phyloP scores from a whole-genome alignment of 2,797 vertebrate genomes.

The Monodelphis domestica region DNA sequence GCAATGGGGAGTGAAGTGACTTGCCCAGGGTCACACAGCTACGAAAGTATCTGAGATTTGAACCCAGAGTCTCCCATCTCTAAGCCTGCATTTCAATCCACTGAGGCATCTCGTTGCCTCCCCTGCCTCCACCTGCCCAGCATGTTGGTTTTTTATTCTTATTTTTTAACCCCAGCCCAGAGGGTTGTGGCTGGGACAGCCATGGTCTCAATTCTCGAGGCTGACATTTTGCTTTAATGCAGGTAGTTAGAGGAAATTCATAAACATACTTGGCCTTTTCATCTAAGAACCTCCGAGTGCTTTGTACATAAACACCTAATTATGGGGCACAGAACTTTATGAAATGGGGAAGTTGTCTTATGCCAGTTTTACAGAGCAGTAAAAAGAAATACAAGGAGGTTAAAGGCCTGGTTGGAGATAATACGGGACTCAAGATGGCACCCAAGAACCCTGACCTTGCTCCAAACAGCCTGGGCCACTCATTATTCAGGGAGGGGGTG shows the following conservation, averaged over 20 bases:
- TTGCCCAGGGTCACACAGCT: too few relatives aligned
- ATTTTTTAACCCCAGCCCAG: not conserved
- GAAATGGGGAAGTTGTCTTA: constrained; percentile 9
- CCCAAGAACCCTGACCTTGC: not conserved
- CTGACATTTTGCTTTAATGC: not conserved
- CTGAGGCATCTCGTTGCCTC: too few relatives aligned
- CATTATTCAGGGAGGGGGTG: not conserved
- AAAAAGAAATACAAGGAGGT: not conserved
- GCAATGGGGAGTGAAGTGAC: too few relatives aligned
- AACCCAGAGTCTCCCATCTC: too few relatives aligned
- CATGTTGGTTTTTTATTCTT: not conserved
- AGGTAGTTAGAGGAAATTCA: constrained; percentile 45
- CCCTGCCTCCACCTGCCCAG: too few relatives aligned
- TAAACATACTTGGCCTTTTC: constrained; percentile 4
- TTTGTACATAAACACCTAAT: not conserved
- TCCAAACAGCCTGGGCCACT: not conserved
- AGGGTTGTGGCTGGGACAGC: not conserved
- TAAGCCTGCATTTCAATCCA: too few relatives aligned
- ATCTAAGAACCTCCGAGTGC: constrained; percentile 7
- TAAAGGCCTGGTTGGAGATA: not conserved
- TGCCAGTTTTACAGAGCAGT: constrained; percentile 55
- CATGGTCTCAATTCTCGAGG: not conserved
- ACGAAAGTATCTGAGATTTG: too few relatives aligned
- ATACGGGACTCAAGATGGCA: not conserved
- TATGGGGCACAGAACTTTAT: not conserved